Conservation (phyloP, 2,888 invertebrate species). For the Iphiclides podalirius region DNA sequence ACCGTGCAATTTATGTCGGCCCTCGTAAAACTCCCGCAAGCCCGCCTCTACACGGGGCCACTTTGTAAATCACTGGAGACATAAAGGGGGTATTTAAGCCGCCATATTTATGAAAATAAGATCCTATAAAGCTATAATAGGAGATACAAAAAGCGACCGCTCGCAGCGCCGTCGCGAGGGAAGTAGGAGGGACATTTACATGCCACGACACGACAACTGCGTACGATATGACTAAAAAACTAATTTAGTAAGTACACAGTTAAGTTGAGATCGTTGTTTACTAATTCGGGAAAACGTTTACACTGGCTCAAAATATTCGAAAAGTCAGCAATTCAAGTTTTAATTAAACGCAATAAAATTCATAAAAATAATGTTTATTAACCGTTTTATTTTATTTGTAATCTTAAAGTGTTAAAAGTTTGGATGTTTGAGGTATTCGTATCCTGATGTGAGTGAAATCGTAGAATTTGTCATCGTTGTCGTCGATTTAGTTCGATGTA, state of each 20-base stretch:
- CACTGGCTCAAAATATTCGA: no score
- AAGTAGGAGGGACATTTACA: slow-evolving; percentile 28
- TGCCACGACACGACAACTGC: slow-evolving; percentile 31
- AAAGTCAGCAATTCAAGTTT: no score
- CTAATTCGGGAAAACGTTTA: no score
- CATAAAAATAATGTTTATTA: neutral
- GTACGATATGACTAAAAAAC: neutral
- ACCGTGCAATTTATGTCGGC: slow-evolving; percentile 23
- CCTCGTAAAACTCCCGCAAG: slow-evolving; percentile 29
- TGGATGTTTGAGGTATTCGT: no score
- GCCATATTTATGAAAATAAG: slow-evolving; percentile 79
- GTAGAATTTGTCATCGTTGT: no score
- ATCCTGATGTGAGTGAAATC: no score
- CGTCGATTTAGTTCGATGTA: no score
- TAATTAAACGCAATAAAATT: no score
- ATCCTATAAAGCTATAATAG: slow-evolving; percentile 71
- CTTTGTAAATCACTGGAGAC: slow-evolving; percentile 71
- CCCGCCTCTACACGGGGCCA: slow-evolving; percentile 38
- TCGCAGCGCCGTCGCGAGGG: slow-evolving; percentile 35
- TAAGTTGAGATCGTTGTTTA: no score
- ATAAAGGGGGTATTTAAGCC: slow-evolving; percentile 72
- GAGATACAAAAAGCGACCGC: slow-evolving; percentile 72
- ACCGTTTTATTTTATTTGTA: no score
- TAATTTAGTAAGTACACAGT: neutral
- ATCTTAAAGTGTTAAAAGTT: no score